Evolutionary conservation across 2,888 invertebrate species (phyloP), one percentile per base, ranked within the genome.

Genomic region (Chrysomela aeneicollis): DNA sequence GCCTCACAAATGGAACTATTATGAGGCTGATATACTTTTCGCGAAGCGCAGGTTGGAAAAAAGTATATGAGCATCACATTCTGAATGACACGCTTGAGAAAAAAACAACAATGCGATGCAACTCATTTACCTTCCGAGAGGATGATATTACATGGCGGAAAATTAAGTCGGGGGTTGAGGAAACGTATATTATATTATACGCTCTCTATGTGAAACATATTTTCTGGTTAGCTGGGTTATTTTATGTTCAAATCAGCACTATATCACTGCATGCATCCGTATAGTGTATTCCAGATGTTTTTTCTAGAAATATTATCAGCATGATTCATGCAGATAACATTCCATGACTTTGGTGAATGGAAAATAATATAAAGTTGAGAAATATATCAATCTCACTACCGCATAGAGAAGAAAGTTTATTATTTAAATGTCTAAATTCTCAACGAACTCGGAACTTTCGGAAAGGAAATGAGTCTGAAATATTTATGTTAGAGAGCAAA

Each of bases 161-260:
- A 80, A 79, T 79, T 79, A 79, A 79, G 76, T 79, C 76, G 73
- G 75, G n/a, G 74, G 76, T 70, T 62, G 65, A 64, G 69, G 65
- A 68, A 64, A 66, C 69, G 64, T 49, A 35, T 62, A 35, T 37
- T 49, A 35, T 62, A 35, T 37, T 61, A 70, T 71, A 69, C 71
- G 68, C 70, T 72, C 71, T 68, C 64, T 63, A 61, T 75, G 74
- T 74, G 72, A 73, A 77, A 74, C 78, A 79, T 77, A 79, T 80
- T 79, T 80, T 79, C 77, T 76, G 76, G 77, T 75, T 75, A 75
- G 78, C 71, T 76, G 76, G 76, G 76, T 75, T 74, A 74, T 73
- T 71, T 51, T 51, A 46, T 52, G 55, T 64, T 35, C 30, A 52
- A 21, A 59, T 42, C 12, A 22, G 42, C 51, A 55, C 50, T 55